Base-by-base conservation (phyloP, 2,113 vertebrate genomes). In the Scolopax mira region DNA sequence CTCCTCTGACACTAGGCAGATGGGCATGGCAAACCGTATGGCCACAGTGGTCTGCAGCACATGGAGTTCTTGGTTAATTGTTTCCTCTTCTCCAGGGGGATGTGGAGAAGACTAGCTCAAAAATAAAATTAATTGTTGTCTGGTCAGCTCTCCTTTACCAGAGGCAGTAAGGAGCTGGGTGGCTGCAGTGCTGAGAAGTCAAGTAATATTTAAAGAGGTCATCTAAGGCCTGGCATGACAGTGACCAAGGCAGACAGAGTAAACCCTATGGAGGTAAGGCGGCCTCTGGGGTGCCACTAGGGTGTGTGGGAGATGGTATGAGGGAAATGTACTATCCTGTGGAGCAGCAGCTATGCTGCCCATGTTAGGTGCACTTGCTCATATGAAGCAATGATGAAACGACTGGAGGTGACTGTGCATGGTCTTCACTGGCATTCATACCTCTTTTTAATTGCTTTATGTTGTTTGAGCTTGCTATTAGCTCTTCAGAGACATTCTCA, bases 371-470 rank as follows among this genome's bases (percentile, higher is more conserved):
- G 17, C 1, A 2, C 44, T 72, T 8, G 3, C 39, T 72, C 12
- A 2, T 48, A 7, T 0, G 14, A 48, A 65, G 27, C 51, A 28
- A 3, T 42, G n/a, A 30, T 2, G 4, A 44, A 84, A 42, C 31
- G 60, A 62, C 10, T 1, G 0, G 21, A n/a, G n/a, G n/a, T n/a
- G n/a, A n/a, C n/a, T n/a, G 18, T 78, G 13, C 30, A 3, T 67
- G 18, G 28, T 88, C 33, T 91, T 88, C 35, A 37, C 67, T 52
- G 55, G 33, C 39, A 71, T 78, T 24, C 73, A 18, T 80, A 21
- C 23, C 14, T 80, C 58, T 55, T 78, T 27, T 35, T 17, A 17
- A 16, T 85, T 85, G 41, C 27, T 86, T 60, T 83, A 14, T 62
- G 21, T 58, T 71, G 22, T 65, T 60, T 69, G 44, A 81, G 57